Percentiles rank a stretch among this genome's conserved stretches.
phyloP scores from a whole-genome alignment of 2,888 invertebrate genomes.

The Colostygia pectinataria region DNA sequence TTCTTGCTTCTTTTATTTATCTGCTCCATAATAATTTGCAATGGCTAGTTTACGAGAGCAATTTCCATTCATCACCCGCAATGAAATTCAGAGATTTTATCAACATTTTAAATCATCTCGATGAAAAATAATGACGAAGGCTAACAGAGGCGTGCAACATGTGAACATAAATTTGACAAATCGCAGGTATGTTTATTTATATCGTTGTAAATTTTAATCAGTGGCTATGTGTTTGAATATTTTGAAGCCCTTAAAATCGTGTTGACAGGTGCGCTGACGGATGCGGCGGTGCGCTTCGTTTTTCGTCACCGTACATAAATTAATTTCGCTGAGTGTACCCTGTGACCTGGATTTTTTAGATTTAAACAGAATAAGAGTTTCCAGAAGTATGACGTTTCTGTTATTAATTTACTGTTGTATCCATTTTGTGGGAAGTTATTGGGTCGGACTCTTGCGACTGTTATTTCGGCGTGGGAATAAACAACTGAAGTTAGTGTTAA shows the following conservation, averaged over 20 bases:
- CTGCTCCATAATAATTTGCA: conserved; percentile 18
- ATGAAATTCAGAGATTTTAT: conserved; percentile 30
- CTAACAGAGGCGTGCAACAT: conserved; percentile 14
- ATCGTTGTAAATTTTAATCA: conserved; percentile 27
- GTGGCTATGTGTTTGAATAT: conserved; percentile 15
- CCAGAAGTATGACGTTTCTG: conserved; percentile 41
- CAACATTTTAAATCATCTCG: conserved; percentile 29
- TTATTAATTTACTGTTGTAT: conserved; percentile 38
- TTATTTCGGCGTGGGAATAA: conserved; percentile 11
- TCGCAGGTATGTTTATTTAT: conserved; percentile 30
- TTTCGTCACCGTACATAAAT: conserved; percentile 36
- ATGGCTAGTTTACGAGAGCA: conserved; percentile 27
- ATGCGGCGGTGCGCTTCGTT: conserved; percentile 31
- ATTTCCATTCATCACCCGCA: conserved; percentile 29
- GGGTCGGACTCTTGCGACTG: conserved; percentile 13
- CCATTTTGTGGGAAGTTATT: conserved; percentile 19
- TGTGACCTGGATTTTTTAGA: conserved; percentile 45
- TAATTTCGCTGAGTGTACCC: conserved; percentile 37
- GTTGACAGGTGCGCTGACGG: conserved; percentile 40
- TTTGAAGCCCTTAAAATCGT: conserved; percentile 25
- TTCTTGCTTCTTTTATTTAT: conserved; percentile 13
- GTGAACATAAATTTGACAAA: conserved; percentile 26
- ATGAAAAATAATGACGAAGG: conserved; percentile 27
- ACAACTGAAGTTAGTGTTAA: neutral
- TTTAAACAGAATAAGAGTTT: conserved; percentile 36